A percentile compares a stretch with the other conserved stretches of the same genome.
Evolutionary conservation across 2,113 vertebrate species (phyloP).

Genomic region (Thamnophis sirtalis): DNA sequence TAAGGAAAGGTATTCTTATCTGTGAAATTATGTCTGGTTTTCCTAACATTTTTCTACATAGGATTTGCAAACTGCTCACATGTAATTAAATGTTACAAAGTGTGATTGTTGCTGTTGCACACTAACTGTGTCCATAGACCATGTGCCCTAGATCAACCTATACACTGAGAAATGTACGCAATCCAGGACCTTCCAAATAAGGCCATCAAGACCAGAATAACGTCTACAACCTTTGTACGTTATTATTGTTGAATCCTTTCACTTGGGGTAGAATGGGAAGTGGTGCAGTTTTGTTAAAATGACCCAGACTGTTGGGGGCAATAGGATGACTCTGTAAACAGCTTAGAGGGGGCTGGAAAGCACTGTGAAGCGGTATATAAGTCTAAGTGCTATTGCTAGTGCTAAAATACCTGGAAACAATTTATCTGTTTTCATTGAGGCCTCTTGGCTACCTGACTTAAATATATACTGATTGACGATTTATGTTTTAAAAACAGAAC

Average conservation of each 20-base stretch:
- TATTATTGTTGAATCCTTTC: conserved; percentile 55
- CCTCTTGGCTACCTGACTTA: conserved; percentile 78
- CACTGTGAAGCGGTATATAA: no score
- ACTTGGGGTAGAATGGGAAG: conserved; percentile 46
- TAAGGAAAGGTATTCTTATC: neutral
- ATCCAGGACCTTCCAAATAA: conserved; percentile 55
- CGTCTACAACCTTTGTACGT: conserved; percentile 58
- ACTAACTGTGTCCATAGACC: neutral
- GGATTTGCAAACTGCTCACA: neutral
- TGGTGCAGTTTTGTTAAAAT: conserved; percentile 45
- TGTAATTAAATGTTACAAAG: neutral
- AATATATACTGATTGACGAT: conserved; percentile 98
- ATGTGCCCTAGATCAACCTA: neutral
- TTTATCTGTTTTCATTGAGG: conserved; percentile 60
- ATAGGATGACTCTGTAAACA: no score
- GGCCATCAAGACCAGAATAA: conserved; percentile 54
- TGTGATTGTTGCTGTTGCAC: no score
- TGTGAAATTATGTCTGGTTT: neutral
- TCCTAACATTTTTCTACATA: no score
- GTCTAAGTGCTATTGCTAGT: no score
- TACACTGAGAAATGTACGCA: conserved; percentile 56
- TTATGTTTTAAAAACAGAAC: conserved; percentile 95
- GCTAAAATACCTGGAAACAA: conserved; percentile 49
- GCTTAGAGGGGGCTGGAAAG: no score
- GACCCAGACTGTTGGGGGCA: no score